Base-by-base conservation (phyloP, 2,888 invertebrate genomes). In the Ernsta delagoae region DNA sequence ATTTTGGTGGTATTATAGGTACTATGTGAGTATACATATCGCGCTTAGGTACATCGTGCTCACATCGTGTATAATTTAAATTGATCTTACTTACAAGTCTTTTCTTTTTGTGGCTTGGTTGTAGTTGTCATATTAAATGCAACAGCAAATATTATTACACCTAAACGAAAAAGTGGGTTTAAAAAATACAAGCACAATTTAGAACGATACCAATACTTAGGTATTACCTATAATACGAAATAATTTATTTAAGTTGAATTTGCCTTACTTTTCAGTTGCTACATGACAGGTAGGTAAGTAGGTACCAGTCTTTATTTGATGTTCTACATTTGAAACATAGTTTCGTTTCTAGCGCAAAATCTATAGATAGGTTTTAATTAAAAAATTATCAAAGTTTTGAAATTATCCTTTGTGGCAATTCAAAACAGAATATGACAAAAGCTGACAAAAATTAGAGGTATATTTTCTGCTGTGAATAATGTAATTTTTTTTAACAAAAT, bases 301-400 rank as follows among this genome's bases (percentile, higher is more conserved):
- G 1, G 16, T 16, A 16, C 16, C 16, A 8, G 8, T 16, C 16
- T 50, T 16, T 50, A 11, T 16, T 3, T 9, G 66, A 66, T 65
- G 67, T 74, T 72, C 73, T 65, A 45, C 76, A 75, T 73, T 73
- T 61, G 56, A 75, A 74, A 73, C 60, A 48, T 43, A 9, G 1
- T 9, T 70, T 48, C 16, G 11, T 24, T 31, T 41, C 5, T 56
- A 7, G n/a, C 5, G 8, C 41, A 6, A 4, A 39, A 16, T 45
- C 16, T 86, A 85, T 86, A 64, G 70, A 83, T 70, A 62, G 5
- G 8, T 11, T 12, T 60, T 54, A 4, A 54, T 11, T 11, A 34
- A 1, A 54, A 50, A 12, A 66, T 39, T 36, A 60, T 60, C 66
- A 60, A 60, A 16, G 34, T 54, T 41, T 9, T 43, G 31, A 24